These are phyloP conservation scores for Ectemnius lituratus DNA, from an alignment of 2,888 invertebrate genomes.

Conservation along the genomic window DNA sequence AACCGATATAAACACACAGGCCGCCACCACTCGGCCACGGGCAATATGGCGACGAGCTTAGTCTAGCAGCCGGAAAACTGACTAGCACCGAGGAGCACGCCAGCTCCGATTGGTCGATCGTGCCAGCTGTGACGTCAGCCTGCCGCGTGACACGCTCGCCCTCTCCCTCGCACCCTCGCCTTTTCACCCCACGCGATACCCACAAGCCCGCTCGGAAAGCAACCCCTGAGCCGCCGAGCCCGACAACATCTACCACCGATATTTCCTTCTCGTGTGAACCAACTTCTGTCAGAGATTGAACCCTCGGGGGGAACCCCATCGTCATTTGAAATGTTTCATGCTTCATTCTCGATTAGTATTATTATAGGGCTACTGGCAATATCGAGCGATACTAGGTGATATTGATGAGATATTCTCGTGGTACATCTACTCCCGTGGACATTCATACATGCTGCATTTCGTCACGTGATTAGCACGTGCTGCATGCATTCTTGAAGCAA, in stretches of 20 bases:
- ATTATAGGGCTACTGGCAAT: no score
- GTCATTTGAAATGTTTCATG: no score
- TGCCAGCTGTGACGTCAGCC: constrained; percentile 80
- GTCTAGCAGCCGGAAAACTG: constrained; percentile 72
- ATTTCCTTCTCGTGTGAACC: no score
- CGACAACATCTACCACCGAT: no score
- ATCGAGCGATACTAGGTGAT: no score
- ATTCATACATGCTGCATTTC: not conserved
- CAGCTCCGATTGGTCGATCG: constrained; percentile 82
- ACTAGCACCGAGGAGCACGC: constrained; percentile 78
- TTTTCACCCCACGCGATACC: constrained; percentile 31
- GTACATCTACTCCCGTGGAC: no score
- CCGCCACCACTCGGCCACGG: constrained; percentile 65
- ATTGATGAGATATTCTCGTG: no score
- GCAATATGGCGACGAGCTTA: constrained; percentile 72
- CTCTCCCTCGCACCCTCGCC: constrained; percentile 50
- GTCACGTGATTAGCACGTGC: constrained; percentile 4
- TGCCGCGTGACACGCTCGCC: constrained; percentile 55
- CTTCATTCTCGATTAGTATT: no score
- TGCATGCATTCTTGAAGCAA: not conserved
- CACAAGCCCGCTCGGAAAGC: no score
- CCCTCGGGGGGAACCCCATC: no score
- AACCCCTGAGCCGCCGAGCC: no score
- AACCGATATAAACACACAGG: constrained; percentile 67
- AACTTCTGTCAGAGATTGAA: no score